Base-by-base conservation (phyloP, 1,140 invertebrate species). In the Papilio polyxenes region DNA sequence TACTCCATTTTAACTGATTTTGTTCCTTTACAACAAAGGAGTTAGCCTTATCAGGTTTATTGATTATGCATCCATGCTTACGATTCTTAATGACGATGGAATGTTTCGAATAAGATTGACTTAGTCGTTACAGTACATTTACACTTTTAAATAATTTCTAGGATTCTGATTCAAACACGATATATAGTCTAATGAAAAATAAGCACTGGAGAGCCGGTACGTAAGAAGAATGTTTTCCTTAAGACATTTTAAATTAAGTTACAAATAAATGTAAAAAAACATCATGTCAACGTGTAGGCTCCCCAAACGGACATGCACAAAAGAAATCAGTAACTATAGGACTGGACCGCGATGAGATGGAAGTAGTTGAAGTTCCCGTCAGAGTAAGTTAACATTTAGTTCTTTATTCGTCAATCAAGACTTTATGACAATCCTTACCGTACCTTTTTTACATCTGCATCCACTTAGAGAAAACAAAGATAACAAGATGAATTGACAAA, bases 291-390 rank as follows among this genome's bases (percentile, higher is more conserved):
- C 5, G 8, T 65, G 11, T 49, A 75, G 74, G 74, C 3, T 49
- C 17, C 3, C 40, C 74, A 11, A 49, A 75, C n/a, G 74, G 74
- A 8, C 74, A 75, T 15, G 40, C 7, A 75, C 74, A 75, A 44
- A 75, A 75, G 40, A 75, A 75, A 6, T 75, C 74, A 3, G 74
- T 75, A 40, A 75, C 74, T 2, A 75, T 75, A 1, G 74, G 74
- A 48, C 8, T 75, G 40, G 44, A 75, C 10, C 74, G 48, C 17
- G 74, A 75, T 49, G 37, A 49, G 17, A 17, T 49, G 74, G 40
- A 75, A n/a, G 40, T 75, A 0, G 17, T 49, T n/a, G 40, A 75
- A 49, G 44, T 20, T 6, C 74, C 74, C 2, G 40, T 49, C 6
- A 75, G 17, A 75, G 74, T 75, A n/a, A 20, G 74, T 49, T 15